Evolutionary conservation across 2,797 vertebrate genomes (phyloP).

Genomic region (Artibeus lituratus): DNA sequence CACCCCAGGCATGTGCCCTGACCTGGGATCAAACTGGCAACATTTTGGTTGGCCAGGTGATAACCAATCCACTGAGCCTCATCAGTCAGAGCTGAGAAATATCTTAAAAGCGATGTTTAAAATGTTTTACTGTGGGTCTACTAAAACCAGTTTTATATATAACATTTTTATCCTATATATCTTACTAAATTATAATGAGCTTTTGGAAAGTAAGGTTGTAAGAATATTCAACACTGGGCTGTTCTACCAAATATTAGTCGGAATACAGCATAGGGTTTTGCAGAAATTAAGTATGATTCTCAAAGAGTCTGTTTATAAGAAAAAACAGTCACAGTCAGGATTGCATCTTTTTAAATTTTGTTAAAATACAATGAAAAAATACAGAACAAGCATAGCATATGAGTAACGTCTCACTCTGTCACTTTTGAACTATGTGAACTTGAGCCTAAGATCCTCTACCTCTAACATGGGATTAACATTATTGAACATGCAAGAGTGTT

Average conservation of each 20-base stretch:
- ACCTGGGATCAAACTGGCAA: not conserved
- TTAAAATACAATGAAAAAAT: not conserved
- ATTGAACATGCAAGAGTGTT: not conserved
- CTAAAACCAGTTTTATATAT: not conserved
- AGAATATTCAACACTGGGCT: not conserved
- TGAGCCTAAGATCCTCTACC: not conserved
- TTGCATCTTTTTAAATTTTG: not conserved
- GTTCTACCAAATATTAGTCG: not conserved
- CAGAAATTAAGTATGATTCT: not conserved
- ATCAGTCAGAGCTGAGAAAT: not conserved
- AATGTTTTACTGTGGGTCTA: not conserved
- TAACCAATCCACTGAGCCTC: not conserved
- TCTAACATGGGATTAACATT: not conserved
- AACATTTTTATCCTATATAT: not conserved
- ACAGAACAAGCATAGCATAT: not conserved
- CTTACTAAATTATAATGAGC: not conserved
- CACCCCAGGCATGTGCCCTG: not conserved
- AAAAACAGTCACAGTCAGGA: not conserved
- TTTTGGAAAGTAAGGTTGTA: not conserved
- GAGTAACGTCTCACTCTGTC: not conserved
- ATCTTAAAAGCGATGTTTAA: not conserved
- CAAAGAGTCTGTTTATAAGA: not conserved
- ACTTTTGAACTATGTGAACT: not conserved
- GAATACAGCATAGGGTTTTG: not conserved
- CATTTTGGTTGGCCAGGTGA: not conserved